These are phyloP conservation scores for Drymonia ruficornis DNA, from an alignment of 2,888 invertebrate species.

Conservation along the genomic window DNA sequence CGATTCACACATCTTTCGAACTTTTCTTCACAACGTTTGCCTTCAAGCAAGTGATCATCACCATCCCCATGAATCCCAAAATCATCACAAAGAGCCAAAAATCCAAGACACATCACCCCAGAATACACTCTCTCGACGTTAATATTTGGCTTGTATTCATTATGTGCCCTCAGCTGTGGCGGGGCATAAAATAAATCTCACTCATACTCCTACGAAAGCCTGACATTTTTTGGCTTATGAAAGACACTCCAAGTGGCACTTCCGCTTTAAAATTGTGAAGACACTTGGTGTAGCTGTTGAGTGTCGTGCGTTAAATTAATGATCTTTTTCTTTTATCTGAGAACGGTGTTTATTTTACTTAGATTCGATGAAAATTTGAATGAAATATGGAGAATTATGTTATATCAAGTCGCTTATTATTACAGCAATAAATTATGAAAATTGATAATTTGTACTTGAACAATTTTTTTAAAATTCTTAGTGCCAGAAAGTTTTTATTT, in stretches of 20 bases:
- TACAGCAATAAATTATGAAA: too few relatives aligned
- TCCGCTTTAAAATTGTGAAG: slow-evolving; percentile 28
- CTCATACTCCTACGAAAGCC: slow-evolving; percentile 43
- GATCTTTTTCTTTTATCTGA: not conserved
- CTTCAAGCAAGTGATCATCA: not conserved
- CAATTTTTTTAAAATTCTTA: too few relatives aligned
- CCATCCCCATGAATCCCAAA: not conserved
- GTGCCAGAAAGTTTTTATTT: too few relatives aligned
- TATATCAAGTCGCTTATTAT: too few relatives aligned
- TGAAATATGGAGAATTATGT: too few relatives aligned
- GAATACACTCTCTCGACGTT: slow-evolving; percentile 17
- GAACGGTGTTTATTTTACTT: not conserved
- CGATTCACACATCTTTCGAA: too few relatives aligned
- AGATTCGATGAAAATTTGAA: too few relatives aligned
- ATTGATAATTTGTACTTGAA: too few relatives aligned
- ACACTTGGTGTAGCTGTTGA: not conserved
- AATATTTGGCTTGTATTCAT: slow-evolving; percentile 53
- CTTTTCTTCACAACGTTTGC: too few relatives aligned
- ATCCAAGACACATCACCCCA: not conserved
- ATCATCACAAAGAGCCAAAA: not conserved
- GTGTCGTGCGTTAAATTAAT: not conserved
- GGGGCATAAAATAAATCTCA: slow-evolving; percentile 37
- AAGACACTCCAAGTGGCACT: slow-evolving; percentile 38
- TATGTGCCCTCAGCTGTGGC: slow-evolving; percentile 37
- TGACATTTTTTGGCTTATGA: slow-evolving; percentile 42